phyloP scores from a whole-genome alignment of 2,797 vertebrate species.

The Spatula clypeata region DNA sequence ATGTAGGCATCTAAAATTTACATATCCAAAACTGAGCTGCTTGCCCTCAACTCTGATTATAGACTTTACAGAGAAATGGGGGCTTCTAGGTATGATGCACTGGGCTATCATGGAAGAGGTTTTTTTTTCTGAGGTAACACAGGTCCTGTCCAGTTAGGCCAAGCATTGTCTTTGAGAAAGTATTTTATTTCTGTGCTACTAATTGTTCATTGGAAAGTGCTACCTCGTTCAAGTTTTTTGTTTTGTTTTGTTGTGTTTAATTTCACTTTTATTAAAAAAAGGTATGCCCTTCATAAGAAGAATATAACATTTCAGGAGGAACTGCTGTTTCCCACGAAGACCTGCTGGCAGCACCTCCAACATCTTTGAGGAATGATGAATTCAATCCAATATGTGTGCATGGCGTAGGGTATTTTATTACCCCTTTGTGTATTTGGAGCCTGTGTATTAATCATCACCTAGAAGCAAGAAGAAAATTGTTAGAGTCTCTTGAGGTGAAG shows the following conservation, averaged over 20 bases:
- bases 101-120: not conserved
- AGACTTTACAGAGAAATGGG: not conserved
- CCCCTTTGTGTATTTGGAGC: conserved; percentile 15
- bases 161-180: not conserved
- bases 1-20: not conserved
- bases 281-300: not conserved
- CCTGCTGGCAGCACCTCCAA: not conserved
- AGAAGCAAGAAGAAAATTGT: conserved; percentile 60
- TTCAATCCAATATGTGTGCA: conserved; percentile 16
- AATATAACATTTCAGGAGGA: not conserved
- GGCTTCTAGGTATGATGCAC: not conserved
- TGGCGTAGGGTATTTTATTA: conserved; percentile 40
- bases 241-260: too few relatives aligned
- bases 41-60: not conserved
- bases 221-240: not conserved
- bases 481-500: conserved; percentile 55
- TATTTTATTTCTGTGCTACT: not conserved
- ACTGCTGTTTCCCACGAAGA: not conserved
- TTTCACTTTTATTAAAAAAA: not conserved
- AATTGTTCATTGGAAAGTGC: not conserved
- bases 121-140: not conserved
- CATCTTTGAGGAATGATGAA: conserved; percentile 47
- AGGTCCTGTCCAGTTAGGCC: not conserved
- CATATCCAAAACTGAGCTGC: not conserved
- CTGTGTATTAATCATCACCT: conserved; percentile 60